phyloP scores from a whole-genome alignment of 2,797 vertebrate genomes.

The Phataginus tetradactyla region DNA sequence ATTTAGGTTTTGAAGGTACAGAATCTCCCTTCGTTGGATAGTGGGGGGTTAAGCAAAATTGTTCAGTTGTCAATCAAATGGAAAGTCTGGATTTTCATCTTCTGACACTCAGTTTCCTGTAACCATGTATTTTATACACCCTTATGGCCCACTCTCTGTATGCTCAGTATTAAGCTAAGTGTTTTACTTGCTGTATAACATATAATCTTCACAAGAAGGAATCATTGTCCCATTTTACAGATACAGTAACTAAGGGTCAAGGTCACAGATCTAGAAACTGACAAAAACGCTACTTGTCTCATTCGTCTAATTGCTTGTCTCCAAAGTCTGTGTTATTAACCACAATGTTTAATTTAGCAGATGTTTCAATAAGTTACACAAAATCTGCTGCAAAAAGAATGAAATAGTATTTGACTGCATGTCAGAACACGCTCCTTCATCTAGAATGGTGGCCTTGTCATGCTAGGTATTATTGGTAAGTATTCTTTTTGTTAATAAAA shows the following conservation, averaged over 20 bases:
- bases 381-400: not conserved
- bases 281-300: not conserved
- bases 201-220: not conserved
- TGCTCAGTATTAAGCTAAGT: not conserved
- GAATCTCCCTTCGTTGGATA: not conserved
- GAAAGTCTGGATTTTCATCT: not conserved
- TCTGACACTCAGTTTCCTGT: not conserved
- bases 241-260: not conserved
- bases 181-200: not conserved
- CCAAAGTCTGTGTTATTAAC: not conserved
- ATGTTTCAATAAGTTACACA: not conserved
- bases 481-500: slow-evolving; percentile 50
- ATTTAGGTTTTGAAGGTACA: slow-evolving; percentile 20
- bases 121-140: not conserved
- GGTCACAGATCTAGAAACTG: slow-evolving; percentile 18
- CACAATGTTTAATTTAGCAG: not conserved
- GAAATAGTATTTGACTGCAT: not conserved
- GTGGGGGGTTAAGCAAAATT: not conserved
- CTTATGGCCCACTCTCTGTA: not conserved
- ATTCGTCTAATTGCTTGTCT: not conserved
- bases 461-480: not conserved
- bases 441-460: not conserved
- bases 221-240: not conserved
- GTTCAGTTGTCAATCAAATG: not conserved
- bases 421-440: not conserved